A percentile compares a stretch with the other conserved stretches of the same genome.
Evolutionary conservation across 1,140 invertebrate genomes (phyloP).

Genomic region (Plectus sambesii): DNA sequence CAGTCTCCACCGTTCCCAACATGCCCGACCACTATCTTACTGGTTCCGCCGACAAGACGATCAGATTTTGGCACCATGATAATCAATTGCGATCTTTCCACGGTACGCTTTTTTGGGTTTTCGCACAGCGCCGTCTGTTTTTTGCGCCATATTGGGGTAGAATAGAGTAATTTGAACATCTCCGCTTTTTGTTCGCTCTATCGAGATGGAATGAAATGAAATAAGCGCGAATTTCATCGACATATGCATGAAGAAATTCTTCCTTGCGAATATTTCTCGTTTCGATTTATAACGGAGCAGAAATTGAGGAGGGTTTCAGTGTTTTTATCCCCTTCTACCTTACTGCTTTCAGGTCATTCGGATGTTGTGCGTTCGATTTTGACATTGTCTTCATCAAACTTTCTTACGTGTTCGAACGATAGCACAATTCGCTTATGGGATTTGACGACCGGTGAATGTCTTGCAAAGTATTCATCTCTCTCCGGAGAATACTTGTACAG

Average conservation of each 20-base stretch:
- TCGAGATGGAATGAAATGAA: no score
- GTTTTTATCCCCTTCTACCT: constrained; percentile 5
- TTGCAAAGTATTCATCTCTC: constrained; percentile 67
- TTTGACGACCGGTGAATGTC: constrained; percentile 59
- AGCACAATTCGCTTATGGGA: constrained; percentile 68
- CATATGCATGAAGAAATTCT: no score
- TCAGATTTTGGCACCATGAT: constrained; percentile 64
- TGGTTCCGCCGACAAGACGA: constrained; percentile 76
- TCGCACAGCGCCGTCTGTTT: background rate
- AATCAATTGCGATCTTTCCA: constrained; percentile 45
- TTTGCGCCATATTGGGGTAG: no score
- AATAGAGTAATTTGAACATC: no score
- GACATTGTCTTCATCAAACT: constrained; percentile 57
- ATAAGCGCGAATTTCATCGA: no score
- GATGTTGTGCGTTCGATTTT: constrained; percentile 75
- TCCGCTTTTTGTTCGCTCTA: no score
- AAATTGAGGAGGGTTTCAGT: constrained; percentile 4
- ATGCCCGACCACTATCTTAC: constrained; percentile 28
- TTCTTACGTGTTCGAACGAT: constrained; percentile 83
- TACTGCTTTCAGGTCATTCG: constrained; percentile 59
- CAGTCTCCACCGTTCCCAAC: constrained; percentile 59
- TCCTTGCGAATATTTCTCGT: no score
- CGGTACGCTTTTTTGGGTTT: constrained; percentile 10
- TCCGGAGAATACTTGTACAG: constrained; percentile 56
- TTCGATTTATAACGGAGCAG: no score